Base-by-base conservation (phyloP, 2,113 vertebrate genomes). In the Aspiorhynchus laticeps region DNA sequence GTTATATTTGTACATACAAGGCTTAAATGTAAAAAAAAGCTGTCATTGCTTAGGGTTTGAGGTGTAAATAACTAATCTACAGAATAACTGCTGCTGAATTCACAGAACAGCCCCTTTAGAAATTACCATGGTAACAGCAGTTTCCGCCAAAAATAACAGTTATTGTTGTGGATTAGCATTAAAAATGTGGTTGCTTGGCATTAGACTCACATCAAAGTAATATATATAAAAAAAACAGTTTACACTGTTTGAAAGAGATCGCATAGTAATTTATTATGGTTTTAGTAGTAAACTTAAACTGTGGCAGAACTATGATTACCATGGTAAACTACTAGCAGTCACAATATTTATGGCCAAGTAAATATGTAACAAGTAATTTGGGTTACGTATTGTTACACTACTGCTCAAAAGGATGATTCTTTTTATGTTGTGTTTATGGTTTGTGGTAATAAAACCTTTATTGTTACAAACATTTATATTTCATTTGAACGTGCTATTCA, bases 1-100 rank as follows among this genome's bases (percentile, higher is more conserved):
- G 14, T 81, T 81, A 26, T 41, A 43, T 80, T 63, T 81, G 48
- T 79, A 79, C 48, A 79, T 53, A 31, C 28, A 56, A 75, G 73
- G 38, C 41, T 75, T 75, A 75, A 75, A 26, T 26, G 38, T 7
- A 69, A 69, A 69, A 71, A 3, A 21, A 31, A 33, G 33, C 31
- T 74, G 76, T 53, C 76, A 51, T 33, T 48, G 43, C 74, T 77
- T 77, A 77, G 4, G 75, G 48, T 21, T 59, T 48, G 76, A 21
- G 43, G 46, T 53, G 46, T 78, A 78, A 78, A 78, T 53, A 53
- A 78, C 76, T 33, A 33, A 26, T 46, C 73, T 8, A 46, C 73
- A 17, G 73, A 46, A n/a, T 43, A 43, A 38, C 74, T 76, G 74
- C 11, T 28, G 24, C 9, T 77, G 74, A 77, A 46, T 77, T 77